These are phyloP conservation scores for Brachypterus glaber DNA, from an alignment of 2,888 invertebrate genomes.

Conservation along the genomic window DNA sequence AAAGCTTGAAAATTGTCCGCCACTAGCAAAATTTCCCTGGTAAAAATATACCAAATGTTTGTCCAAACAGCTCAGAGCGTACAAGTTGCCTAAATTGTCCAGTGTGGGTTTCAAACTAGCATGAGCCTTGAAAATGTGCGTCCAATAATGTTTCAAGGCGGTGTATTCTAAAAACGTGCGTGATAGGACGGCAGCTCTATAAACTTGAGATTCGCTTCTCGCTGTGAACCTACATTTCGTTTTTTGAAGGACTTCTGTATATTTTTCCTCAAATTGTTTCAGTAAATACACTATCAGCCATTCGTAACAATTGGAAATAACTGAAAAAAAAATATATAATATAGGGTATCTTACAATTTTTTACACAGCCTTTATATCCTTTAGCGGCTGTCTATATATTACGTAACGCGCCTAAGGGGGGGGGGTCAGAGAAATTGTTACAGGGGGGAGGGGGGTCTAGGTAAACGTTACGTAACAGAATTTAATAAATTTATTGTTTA, in stretches of 20 bases:
- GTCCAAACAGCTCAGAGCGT: constrained; percentile 50
- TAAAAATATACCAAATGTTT: constrained; percentile 53
- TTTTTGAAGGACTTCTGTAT: constrained; percentile 45
- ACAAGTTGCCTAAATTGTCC: constrained; percentile 46
- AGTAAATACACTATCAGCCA: constrained; percentile 78
- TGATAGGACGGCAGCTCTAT: constrained; percentile 64
- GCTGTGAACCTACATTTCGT: constrained; percentile 62
- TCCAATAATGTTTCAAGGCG: constrained; percentile 46
- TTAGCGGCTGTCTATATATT: too few relatives aligned
- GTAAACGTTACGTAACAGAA: too few relatives aligned
- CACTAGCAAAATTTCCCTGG: constrained; percentile 43
- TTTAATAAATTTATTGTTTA: too few relatives aligned
- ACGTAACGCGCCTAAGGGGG: too few relatives aligned
- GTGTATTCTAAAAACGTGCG: constrained; percentile 68
- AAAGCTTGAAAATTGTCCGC: constrained; percentile 44
- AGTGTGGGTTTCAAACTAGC: constrained; percentile 35
- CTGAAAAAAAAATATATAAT: constrained; percentile 42
- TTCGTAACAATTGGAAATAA: constrained; percentile 61
- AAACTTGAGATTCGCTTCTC: constrained; percentile 68
- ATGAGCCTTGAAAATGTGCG: constrained; percentile 38
- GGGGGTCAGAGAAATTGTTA: too few relatives aligned
- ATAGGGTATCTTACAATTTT: background rate
- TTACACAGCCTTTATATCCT: too few relatives aligned
- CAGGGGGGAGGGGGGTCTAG: too few relatives aligned
- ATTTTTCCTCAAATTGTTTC: constrained; percentile 55